Base-by-base conservation (phyloP, 2,888 invertebrate genomes). In the Thymelicus lineola region DNA sequence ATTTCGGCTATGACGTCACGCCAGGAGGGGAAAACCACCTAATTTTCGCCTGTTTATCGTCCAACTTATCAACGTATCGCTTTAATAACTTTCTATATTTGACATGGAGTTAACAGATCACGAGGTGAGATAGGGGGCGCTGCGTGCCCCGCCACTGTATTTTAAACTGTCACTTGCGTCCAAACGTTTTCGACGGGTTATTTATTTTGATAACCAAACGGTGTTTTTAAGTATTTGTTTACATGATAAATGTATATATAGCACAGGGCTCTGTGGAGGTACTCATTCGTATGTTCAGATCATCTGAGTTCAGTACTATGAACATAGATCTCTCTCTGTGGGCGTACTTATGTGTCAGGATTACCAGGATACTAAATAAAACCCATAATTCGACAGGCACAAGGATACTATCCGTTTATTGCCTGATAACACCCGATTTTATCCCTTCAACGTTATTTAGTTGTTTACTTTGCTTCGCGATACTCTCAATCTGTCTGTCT, bases 21-120 rank as follows among this genome's bases (percentile, higher is more conserved):
- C 17, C 58, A 48, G 48, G 70, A 36, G 58, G 70, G 70, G 58
- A 70, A 70, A 70, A 64, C 70, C 70, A 15, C 70, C 70, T 60
- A 65, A 70, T 70, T 63, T 65, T 65, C 70, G 61, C 60, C 53
- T 35, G 35, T 70, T n/a, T 70, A 70, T 70, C 70, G 64, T 35
- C 45, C 12, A 64, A 64, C 59, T 64, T 59, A 70, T 70, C 70
- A 70, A 65, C 59, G 70, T 64, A 70, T 70, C 70, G 70, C 53
- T 64, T 64, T 70, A 70, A 70, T 70, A 70, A 70, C 70, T 70
- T 70, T 64, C 63, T 70, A 70, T 64, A 70, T 70, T 70, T 70
- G 70, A 70, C 70, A 70, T 70, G 59, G 70, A 59, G 64, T 70
- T 53, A 60, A 60, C 64, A 70, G 70, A 70, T 70, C 59, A 59